Percentiles rank a stretch among this genome's conserved stretches.
These are phyloP conservation scores for Porites divaricata DNA, from an alignment of 92 coral and sea anemone species.

Conservation along the genomic window DNA sequence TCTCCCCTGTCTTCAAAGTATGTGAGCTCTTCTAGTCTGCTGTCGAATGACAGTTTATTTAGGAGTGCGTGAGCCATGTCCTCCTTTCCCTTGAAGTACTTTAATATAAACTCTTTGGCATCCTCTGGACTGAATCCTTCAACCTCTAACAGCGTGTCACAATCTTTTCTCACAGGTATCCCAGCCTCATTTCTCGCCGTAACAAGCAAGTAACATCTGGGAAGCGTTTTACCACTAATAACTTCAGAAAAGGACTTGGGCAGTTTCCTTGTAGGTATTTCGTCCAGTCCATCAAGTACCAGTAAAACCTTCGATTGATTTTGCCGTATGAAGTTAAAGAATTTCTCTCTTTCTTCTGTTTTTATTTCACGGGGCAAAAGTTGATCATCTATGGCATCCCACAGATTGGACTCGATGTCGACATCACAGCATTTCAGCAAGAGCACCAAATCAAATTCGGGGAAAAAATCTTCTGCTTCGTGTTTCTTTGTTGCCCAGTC, in stretches of 20 bases:
- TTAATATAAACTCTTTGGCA: conserved; percentile 21
- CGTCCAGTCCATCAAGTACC: too few species aligned
- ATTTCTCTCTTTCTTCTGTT: conserved; percentile 3
- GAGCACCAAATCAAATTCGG: background rate
- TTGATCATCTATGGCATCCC: conserved; percentile 15
- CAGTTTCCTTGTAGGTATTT: background rate
- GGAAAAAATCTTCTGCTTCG: conserved; percentile 3
- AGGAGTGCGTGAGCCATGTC: background rate
- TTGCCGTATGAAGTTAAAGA: conserved; percentile 3
- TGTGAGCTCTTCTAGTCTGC: conserved; percentile 18
- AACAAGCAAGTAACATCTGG: conserved; percentile 30
- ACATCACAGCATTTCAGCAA: conserved; percentile 34
- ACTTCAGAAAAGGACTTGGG: background rate
- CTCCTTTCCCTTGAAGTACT: conserved; percentile 19
- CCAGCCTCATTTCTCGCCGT: conserved; percentile 47
- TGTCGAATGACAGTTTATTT: background rate
- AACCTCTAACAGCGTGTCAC: conserved; percentile 39
- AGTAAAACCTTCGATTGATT: conserved; percentile 24
- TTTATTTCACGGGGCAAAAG: background rate
- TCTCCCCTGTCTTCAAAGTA: too few species aligned
- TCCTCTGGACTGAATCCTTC: background rate
- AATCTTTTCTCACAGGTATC: conserved; percentile 23
- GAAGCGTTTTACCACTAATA: conserved; percentile 19
- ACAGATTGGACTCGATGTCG: background rate
- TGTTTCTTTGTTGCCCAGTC: background rate